A percentile compares a stretch with the other conserved stretches of the same genome.
These are phyloP conservation scores for Geophilus truncorum DNA, from an alignment of 2,888 invertebrate genomes.

Conservation along the genomic window DNA sequence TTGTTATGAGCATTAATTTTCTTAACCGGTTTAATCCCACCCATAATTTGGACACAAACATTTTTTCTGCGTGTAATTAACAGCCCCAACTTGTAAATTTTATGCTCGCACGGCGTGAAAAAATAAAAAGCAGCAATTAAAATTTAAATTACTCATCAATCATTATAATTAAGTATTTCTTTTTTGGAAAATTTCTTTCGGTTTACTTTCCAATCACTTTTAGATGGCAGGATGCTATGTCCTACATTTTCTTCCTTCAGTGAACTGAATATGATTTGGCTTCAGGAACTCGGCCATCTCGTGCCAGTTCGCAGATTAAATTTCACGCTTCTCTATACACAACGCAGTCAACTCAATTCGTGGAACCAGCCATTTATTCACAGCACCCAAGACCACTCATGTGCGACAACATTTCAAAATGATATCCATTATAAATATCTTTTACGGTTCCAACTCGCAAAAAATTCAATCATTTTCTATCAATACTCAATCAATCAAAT, in stretches of 20 bases:
- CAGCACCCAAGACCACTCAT: not conserved
- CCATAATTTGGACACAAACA: not conserved
- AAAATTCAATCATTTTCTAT: not conserved
- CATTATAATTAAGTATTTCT: too few species aligned
- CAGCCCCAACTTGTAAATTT: too few species aligned
- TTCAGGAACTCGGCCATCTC: not conserved
- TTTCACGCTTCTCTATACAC: not conserved
- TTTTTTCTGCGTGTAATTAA: too few species aligned
- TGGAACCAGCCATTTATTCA: not conserved
- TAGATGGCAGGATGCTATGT: not conserved
- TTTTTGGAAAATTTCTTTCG: too few species aligned
- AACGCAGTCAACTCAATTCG: not conserved
- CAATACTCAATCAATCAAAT: not conserved
- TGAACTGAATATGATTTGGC: not conserved
- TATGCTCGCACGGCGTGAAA: too few species aligned
- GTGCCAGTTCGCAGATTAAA: not conserved
- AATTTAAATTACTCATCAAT: too few species aligned
- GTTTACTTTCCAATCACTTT: not conserved
- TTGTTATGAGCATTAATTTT: too few species aligned
- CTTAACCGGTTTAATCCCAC: not conserved
- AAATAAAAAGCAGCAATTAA: too few species aligned
- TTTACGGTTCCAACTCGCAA: not conserved
- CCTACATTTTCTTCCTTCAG: not conserved
- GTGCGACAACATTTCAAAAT: not conserved
- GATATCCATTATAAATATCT: not conserved